Evolutionary conservation across 2,113 vertebrate species (phyloP), one percentile per base, ranked within the genome.

Genomic region (Rhabdomys dilectus): DNA sequence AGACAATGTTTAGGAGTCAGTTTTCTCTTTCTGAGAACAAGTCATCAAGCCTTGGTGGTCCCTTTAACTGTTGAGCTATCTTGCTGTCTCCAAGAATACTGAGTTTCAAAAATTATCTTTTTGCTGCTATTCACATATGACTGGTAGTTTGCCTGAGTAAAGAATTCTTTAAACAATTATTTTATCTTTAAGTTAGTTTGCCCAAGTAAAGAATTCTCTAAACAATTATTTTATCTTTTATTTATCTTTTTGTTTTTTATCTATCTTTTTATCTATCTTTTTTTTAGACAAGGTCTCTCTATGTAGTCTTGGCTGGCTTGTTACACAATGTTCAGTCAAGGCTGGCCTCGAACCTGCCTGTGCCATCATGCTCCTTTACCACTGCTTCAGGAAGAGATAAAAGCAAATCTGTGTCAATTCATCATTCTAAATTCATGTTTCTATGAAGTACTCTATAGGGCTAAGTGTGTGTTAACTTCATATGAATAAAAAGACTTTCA

Each of bases 401-500:
- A 88, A 92, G 53, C 17, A 94, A 48, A 90, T 53, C 16, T 88
- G 42, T 75, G 36, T 77, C 19, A 93, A 91, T 45, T 21, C 29
- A 73, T 68, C 76, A 91, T 62, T 94, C 91, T 78, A 89, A 53
- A 26, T 78, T 39, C 24, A 80, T 70, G 34, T 60, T 96, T 22
- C 45, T 88, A 58, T 7, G 19, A 45, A 45, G n/a, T 48, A 80
- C 84, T 90, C 73, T 58, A 84, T 7, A 94, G 39, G 64, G 45
- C 39, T 24, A 93, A 88, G 91, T 26, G 66, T 87, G 0, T 80
- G 62, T 88, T 53, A 94, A 89, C 16, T 86, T 95, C 64, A 48
- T 64, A 36, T 51, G 29, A 88, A 56, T 60, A 94, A 97, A 39
- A 62, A 6, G 10, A 19, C 78, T 82, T 78, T 86, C 16, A 90